phyloP scores from a whole-genome alignment of 2,113 vertebrate genomes.

The Lophochroa leadbeateri region DNA sequence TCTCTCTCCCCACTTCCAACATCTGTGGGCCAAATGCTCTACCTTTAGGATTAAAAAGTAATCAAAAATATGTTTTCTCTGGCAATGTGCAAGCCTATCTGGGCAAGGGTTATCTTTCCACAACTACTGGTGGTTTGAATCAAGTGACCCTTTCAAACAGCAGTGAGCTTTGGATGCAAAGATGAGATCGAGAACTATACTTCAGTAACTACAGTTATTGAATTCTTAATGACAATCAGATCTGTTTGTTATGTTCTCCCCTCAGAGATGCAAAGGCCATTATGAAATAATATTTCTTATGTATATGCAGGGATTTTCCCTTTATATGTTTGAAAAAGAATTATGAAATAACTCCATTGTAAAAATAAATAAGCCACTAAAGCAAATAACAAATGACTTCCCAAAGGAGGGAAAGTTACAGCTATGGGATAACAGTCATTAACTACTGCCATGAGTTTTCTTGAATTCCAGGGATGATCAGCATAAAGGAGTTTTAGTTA shows the following conservation, averaged over 20 bases:
- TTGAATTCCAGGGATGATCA: neutral
- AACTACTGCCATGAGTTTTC: neutral
- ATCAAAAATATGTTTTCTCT: neutral
- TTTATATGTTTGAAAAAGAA: neutral
- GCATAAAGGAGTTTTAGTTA: neutral
- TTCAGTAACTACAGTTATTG: neutral
- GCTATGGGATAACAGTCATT: neutral
- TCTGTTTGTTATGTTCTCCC: neutral
- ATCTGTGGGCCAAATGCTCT: neutral
- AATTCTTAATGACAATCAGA: neutral
- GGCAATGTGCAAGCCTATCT: neutral
- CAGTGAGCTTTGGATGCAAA: neutral
- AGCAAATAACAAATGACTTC: neutral
- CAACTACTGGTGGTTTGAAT: neutral
- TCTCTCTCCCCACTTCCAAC: neutral
- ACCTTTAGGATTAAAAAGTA: neutral
- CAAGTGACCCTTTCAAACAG: slow-evolving; percentile 27
- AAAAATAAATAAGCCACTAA: slow-evolving; percentile 1
- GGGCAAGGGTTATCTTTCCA: neutral
- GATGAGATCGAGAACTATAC: neutral
- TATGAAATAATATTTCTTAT: neutral
- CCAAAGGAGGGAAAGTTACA: neutral
- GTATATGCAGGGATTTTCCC: neutral
- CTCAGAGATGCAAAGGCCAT: neutral
- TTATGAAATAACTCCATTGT: neutral